Evolutionary conservation across 2,797 vertebrate species (phyloP), one percentile per base, ranked within the genome.

Genomic region (Eospalax fontanierii): DNA sequence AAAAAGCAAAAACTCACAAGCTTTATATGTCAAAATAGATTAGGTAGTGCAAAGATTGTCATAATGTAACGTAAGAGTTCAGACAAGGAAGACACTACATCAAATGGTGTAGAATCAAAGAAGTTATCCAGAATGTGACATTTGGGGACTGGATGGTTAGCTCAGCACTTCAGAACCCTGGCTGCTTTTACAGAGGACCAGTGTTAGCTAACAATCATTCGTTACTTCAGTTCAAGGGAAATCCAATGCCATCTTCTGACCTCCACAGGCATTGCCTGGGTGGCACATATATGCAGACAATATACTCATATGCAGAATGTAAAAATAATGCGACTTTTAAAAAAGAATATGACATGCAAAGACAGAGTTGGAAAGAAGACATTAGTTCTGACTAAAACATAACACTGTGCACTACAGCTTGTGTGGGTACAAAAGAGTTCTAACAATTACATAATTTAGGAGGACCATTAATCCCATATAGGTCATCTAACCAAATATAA

Each of bases 321-420:
- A 54, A 54, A 54, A 54, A n/a, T n/a, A 9, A 54, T 50, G n/a
- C n/a, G n/a, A 14, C 14, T 54, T 54, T 54, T 15, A 54, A 54
- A 54, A 54, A 15, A 10, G 8, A 54, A 54, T 54, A 54, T 54
- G 14, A 54, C 8, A 74, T 38, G 40, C 28, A 35, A 90, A 30
- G 9, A 54, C n/a, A n/a, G n/a, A n/a, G n/a, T n/a, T n/a, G n/a
- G n/a, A n/a, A n/a, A n/a, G n/a, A n/a, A n/a, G n/a, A n/a, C n/a
- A n/a, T 76, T 43, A n/a, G 73, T 93, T 92, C 35, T 93, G 40
- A 91, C 54, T 87, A 84, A 83, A 84, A 54, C n/a, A 79, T 1
- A 92, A 40, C 4, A 92, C 61, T 84, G 46, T 57, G 21, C 50
- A 54, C 38, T 38, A 78, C 18, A 66, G 73, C 43, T 40, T 46